phyloP scores from a whole-genome alignment of 2,888 invertebrate species.

The Pseudococcus jackbeardsleyi region DNA sequence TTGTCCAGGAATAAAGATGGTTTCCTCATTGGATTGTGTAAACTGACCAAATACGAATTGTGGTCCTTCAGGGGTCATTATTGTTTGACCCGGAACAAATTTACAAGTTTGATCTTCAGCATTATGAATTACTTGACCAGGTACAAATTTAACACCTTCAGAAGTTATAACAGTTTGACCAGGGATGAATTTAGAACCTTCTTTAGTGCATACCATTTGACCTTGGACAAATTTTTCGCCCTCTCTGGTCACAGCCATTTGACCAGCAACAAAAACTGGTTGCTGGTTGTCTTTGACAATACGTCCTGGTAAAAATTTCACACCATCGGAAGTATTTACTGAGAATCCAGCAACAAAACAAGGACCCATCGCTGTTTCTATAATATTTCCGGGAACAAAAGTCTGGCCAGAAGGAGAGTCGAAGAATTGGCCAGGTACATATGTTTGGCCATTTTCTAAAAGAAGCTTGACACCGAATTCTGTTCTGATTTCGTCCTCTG shows the following conservation, averaged over 20 bases:
- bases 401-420: constrained; percentile 79
- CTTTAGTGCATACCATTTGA: constrained; percentile 74
- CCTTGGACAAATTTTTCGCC: constrained; percentile 78
- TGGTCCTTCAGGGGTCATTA: constrained; percentile 76
- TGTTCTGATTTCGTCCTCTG: not conserved
- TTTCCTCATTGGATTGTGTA: constrained; percentile 68
- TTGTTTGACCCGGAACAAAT: constrained; percentile 78
- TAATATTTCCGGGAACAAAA: constrained; percentile 83
- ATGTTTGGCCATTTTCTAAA: constrained; percentile 77
- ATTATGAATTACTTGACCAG: constrained; percentile 76
- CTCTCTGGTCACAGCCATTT: constrained; percentile 70
- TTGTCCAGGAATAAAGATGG: constrained; percentile 85
- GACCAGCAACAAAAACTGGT: constrained; percentile 77
- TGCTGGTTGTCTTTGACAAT: constrained; percentile 75
- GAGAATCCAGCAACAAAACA: constrained; percentile 82
- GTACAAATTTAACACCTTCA: constrained; percentile 75
- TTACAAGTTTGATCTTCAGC: constrained; percentile 70
- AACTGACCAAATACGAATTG: constrained; percentile 78
- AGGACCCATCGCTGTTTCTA: constrained; percentile 78
- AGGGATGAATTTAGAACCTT: constrained; percentile 79
- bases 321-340: constrained; percentile 78
- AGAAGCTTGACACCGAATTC: constrained; percentile 72
- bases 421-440: constrained; percentile 80
- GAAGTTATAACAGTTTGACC: constrained; percentile 77
- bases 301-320: constrained; percentile 80